A percentile compares a stretch with the other conserved stretches of the same genome.
These are phyloP conservation scores for Eupithecia tripunctaria DNA, from an alignment of 2,888 invertebrate species.

Conservation along the genomic window DNA sequence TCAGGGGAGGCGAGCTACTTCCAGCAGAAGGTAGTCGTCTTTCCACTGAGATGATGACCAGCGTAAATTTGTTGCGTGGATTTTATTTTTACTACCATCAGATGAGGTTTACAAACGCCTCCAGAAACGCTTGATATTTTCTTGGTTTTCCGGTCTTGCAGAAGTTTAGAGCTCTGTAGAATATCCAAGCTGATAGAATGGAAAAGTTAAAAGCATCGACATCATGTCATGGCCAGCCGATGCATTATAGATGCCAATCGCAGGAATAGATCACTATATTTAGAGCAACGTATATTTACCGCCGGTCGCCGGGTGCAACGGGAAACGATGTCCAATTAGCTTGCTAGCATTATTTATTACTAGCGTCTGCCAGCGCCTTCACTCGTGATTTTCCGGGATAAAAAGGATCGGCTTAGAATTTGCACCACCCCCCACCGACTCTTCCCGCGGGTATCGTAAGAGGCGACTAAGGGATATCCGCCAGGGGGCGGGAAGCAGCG, in stretches of 20 bases:
- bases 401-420: too few species aligned
- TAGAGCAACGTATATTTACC: conserved; percentile 19
- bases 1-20: too few species aligned
- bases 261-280: conserved; percentile 32
- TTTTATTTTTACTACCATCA: too few species aligned
- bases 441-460: too few species aligned
- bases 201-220: conserved; percentile 7
- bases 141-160: not conserved
- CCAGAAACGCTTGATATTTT: too few species aligned
- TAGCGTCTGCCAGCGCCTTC: not conserved
- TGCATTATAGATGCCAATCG: conserved; percentile 33
- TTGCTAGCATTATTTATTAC: conserved; percentile 5
- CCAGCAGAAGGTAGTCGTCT: too few species aligned
- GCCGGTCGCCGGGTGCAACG: conserved; percentile 21
- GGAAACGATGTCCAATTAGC: conserved; percentile 19
- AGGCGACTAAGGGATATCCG: too few species aligned
- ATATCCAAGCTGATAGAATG: not conserved
- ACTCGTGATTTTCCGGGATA: not conserved
- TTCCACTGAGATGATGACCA: too few species aligned
- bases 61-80: too few species aligned
- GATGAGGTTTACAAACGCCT: too few species aligned
- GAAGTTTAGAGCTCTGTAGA: not conserved
- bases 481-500: too few species aligned
- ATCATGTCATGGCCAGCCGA: conserved; percentile 26
- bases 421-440: too few species aligned